These are phyloP conservation scores for Hipparchia semele DNA, from an alignment of 2,888 invertebrate genomes.

Conservation along the genomic window DNA sequence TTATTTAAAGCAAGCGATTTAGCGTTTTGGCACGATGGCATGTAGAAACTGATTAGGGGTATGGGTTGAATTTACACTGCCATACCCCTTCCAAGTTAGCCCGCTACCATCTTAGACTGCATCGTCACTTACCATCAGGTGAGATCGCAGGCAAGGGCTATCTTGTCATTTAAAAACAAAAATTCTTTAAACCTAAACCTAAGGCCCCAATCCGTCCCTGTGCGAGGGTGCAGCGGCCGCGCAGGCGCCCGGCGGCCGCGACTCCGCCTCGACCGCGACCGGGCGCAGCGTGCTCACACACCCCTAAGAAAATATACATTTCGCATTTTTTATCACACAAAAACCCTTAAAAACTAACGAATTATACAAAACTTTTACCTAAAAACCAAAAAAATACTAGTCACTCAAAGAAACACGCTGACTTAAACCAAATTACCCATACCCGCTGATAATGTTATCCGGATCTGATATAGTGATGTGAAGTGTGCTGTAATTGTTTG, in stretches of 20 bases:
- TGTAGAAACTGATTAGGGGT: no score
- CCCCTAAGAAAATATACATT: slow-evolving; percentile 30
- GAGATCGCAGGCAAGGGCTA: no score
- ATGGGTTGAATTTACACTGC: no score
- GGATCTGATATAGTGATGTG: slow-evolving; percentile 11
- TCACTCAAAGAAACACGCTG: background rate
- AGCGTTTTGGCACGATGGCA: no score
- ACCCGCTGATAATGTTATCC: background rate
- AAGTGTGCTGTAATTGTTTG: slow-evolving; percentile 2
- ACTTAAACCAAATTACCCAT: background rate
- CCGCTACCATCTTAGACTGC: no score
- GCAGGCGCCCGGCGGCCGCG: slow-evolving; percentile 64
- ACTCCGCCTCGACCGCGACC: slow-evolving; percentile 53
- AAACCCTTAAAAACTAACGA: slow-evolving; percentile 37
- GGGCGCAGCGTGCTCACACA: slow-evolving; percentile 37
- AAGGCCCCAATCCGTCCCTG: slow-evolving; percentile 53
- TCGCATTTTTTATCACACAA: slow-evolving; percentile 35
- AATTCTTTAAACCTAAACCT: background rate
- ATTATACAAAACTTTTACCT: slow-evolving; percentile 12
- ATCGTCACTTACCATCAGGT: no score
- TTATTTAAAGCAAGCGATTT: no score
- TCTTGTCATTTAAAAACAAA: no score
- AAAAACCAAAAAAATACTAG: background rate
- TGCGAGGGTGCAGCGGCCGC: slow-evolving; percentile 65
- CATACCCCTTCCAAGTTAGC: no score